These are phyloP conservation scores for Amphiprion ocellaris DNA, from an alignment of 2,113 vertebrate genomes.

Conservation along the genomic window DNA sequence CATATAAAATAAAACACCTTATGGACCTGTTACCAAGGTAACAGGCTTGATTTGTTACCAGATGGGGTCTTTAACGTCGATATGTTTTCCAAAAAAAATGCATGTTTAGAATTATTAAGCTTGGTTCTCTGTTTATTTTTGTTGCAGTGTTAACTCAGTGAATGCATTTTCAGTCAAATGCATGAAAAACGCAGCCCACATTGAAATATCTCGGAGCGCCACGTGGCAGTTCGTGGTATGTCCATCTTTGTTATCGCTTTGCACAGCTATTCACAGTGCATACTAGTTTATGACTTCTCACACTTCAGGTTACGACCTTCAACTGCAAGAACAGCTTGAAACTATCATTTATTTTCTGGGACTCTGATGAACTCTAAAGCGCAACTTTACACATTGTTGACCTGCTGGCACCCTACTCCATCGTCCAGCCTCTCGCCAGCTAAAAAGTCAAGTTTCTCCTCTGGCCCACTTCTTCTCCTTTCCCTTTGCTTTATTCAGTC, in stretches of 20 bases:
- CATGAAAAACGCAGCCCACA: not conserved
- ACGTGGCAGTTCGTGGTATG: not conserved
- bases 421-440: slow-evolving; percentile 28
- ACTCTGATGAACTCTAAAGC: slow-evolving; percentile 28
- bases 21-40: no score
- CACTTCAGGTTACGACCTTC: slow-evolving; percentile 19
- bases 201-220: not conserved
- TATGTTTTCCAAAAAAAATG: not conserved
- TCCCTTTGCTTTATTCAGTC: slow-evolving; percentile 32
- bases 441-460: slow-evolving; percentile 35
- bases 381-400: slow-evolving; percentile 35
- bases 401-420: slow-evolving; percentile 27
- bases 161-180: not conserved
- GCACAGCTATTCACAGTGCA: not conserved
- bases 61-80: no score
- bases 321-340: slow-evolving; percentile 6
- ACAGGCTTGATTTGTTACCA: no score
- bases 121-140: not conserved
- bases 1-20: no score
- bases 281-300: not conserved
- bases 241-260: not conserved
- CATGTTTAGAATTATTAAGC: not conserved
- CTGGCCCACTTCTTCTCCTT: slow-evolving; percentile 13
- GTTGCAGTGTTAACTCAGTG: not conserved
- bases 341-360: slow-evolving; percentile 29